Evolutionary conservation across 1,140 invertebrate genomes (phyloP).

Genomic region (Magallana ariakensis): DNA sequence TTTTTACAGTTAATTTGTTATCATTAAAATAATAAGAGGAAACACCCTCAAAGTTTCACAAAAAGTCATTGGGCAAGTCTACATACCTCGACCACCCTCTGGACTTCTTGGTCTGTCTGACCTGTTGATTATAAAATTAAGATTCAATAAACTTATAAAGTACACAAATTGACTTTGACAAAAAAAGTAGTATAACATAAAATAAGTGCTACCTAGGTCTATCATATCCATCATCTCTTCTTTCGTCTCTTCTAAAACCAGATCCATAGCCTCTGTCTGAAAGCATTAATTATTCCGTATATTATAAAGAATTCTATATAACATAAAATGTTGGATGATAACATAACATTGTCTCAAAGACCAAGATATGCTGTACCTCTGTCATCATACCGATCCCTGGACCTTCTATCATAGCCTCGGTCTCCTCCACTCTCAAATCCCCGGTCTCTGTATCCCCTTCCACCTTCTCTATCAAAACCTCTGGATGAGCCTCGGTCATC

Average conservation of each 20-base stretch:
- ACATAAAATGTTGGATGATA: no score
- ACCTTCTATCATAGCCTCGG: slow-evolving; percentile 33
- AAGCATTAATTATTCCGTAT: background rate
- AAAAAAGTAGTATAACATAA: no score
- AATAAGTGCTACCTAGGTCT: slow-evolving; percentile 23
- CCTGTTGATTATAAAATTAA: slow-evolving; percentile 24
- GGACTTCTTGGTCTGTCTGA: slow-evolving; percentile 50
- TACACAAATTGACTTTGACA: no score
- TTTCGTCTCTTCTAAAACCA: slow-evolving; percentile 55
- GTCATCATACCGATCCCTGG: slow-evolving; percentile 56
- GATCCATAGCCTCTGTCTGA: slow-evolving; percentile 53
- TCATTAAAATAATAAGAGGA: no score
- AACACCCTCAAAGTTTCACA: no score
- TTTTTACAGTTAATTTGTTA: no score
- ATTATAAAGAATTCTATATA: no score
- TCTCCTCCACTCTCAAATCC: slow-evolving; percentile 47
- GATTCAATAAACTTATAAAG: background rate
- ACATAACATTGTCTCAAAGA: no score
- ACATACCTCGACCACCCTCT: slow-evolving; percentile 53
- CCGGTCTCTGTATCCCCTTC: slow-evolving; percentile 26
- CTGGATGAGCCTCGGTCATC: slow-evolving; percentile 53
- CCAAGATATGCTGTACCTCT: slow-evolving; percentile 38
- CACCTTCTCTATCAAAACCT: slow-evolving; percentile 48
- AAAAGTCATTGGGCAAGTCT: background rate
- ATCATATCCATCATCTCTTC: slow-evolving; percentile 50